These are phyloP conservation scores for Brotula barbata DNA, from an alignment of 2,797 vertebrate species.

Conservation along the genomic window DNA sequence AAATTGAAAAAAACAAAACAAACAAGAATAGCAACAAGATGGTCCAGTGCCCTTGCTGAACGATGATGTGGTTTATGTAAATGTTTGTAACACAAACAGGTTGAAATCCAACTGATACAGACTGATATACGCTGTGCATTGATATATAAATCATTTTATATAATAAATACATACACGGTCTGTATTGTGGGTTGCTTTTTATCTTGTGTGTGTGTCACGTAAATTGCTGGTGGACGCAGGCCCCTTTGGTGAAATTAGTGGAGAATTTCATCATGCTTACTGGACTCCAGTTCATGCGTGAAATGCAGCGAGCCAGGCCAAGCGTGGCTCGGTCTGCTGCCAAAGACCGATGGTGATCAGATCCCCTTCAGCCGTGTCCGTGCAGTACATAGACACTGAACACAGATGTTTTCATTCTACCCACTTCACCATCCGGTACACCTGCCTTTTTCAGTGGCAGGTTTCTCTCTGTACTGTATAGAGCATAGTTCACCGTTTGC, in stretches of 20 bases:
- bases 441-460: constrained; percentile 24
- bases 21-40: no score
- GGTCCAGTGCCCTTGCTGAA: no score
- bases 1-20: no score
- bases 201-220: constrained; percentile 2
- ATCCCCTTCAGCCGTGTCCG: constrained; percentile 39
- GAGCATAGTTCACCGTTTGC: background rate
- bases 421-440: constrained; percentile 7
- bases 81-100: no score
- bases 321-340: constrained; percentile 51
- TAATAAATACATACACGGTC: no score
- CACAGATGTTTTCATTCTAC: constrained; percentile 24
- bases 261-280: constrained; percentile 63
- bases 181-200: constrained; percentile 8
- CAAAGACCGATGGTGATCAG: constrained; percentile 18
- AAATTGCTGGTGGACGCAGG: constrained; percentile 23
- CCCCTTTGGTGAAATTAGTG: constrained; percentile 51
- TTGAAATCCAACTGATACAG: no score
- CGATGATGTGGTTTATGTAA: no score
- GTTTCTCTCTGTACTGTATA: no score
- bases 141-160: no score
- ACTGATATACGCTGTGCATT: no score
- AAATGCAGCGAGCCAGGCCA: constrained; percentile 57
- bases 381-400: constrained; percentile 4
- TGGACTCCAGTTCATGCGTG: constrained; percentile 71